phyloP scores from a whole-genome alignment of 2,888 invertebrate species.

The Ormia ochracea region DNA sequence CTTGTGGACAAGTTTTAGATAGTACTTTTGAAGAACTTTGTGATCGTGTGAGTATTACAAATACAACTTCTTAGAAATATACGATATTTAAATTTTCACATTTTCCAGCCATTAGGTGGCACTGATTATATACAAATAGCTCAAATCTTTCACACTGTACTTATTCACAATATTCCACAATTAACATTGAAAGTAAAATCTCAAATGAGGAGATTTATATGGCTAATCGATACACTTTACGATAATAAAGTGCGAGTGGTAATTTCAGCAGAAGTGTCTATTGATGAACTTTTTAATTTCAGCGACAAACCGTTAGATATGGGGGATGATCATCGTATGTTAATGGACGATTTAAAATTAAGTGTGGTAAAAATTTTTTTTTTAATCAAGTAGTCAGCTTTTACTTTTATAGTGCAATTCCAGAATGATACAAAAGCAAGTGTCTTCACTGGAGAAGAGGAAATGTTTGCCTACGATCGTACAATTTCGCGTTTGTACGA shows the following conservation, averaged over 20 bases:
- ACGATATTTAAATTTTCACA: neutral
- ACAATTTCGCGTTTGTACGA: slow-evolving; percentile 94
- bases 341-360: slow-evolving; percentile 96
- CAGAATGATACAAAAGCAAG: slow-evolving; percentile 88
- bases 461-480: slow-evolving; percentile 96
- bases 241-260: slow-evolving; percentile 93
- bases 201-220: slow-evolving; percentile 96
- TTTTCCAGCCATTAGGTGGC: slow-evolving; percentile 89
- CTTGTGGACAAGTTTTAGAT: slow-evolving; percentile 95
- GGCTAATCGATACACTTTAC: slow-evolving; percentile 96
- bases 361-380: slow-evolving; percentile 79
- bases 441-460: slow-evolving; percentile 98
- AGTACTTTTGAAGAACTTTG: slow-evolving; percentile 93
- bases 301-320: slow-evolving; percentile 75
- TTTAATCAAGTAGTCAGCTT: neutral
- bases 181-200: slow-evolving; percentile 87
- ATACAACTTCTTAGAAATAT: neutral
- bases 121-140: slow-evolving; percentile 95
- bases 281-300: slow-evolving; percentile 84
- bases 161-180: slow-evolving; percentile 92
- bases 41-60: slow-evolving; percentile 82
- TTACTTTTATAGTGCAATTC: slow-evolving; percentile 58
- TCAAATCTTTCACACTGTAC: slow-evolving; percentile 95
- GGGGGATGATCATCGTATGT: slow-evolving; percentile 87
- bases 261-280: slow-evolving; percentile 87